These are phyloP conservation scores for Urocyon cinereoargenteus DNA, from an alignment of 2,797 vertebrate genomes.

Conservation along the genomic window DNA sequence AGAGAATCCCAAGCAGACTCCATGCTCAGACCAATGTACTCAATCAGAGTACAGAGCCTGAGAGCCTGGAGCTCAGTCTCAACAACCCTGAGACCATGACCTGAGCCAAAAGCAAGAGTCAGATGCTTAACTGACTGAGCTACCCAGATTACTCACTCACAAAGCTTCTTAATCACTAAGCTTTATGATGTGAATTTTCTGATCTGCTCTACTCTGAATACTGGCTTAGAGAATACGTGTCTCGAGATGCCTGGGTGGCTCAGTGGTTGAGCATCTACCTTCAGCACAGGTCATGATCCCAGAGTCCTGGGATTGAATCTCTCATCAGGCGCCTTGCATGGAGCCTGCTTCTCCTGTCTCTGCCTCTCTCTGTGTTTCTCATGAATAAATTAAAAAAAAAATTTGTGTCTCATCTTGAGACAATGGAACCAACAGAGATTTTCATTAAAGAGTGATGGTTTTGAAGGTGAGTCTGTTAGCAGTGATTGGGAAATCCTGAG, in stretches of 20 bases:
- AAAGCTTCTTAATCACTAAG: not conserved
- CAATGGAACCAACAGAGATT: not conserved
- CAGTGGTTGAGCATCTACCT: too few relatives aligned
- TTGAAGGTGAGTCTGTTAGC: not conserved
- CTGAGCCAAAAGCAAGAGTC: not conserved
- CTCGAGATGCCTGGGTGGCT: not conserved
- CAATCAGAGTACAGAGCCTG: not conserved
- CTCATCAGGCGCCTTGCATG: too few relatives aligned
- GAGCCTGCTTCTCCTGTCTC: too few relatives aligned
- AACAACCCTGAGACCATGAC: not conserved
- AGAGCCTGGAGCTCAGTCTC: not conserved
- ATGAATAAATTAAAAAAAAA: too few relatives aligned
- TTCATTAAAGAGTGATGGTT: slow-evolving; percentile 1
- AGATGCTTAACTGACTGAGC: not conserved
- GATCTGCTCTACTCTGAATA: not conserved
- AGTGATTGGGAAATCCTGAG: not conserved
- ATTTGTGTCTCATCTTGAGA: not conserved
- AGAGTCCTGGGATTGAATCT: too few relatives aligned
- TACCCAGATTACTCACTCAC: not conserved
- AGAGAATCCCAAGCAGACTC: not conserved
- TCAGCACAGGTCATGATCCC: too few relatives aligned
- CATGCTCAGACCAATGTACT: not conserved
- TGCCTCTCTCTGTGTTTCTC: too few relatives aligned
- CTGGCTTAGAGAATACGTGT: not conserved
- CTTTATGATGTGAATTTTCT: slow-evolving; percentile 35